Evolutionary conservation across 2,888 invertebrate species (phyloP).

Genomic region (Lissonota sp.): DNA sequence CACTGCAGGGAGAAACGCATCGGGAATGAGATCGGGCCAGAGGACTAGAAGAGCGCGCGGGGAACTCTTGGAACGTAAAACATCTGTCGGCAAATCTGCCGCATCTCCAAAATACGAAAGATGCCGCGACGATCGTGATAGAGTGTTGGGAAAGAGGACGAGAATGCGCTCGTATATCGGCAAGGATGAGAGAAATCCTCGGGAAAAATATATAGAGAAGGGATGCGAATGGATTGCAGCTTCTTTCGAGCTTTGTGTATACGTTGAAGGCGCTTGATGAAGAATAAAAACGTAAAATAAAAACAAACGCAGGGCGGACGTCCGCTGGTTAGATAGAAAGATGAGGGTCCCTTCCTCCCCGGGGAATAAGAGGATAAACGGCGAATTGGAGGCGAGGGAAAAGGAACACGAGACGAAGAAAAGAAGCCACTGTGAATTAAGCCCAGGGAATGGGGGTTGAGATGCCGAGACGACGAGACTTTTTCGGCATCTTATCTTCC

Average conservation of each 20-base stretch:
- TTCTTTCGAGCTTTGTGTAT: conserved; percentile 3
- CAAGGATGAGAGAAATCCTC: conserved; percentile 42
- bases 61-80: conserved; percentile 69
- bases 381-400: conserved; percentile 39
- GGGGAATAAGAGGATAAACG: conserved; percentile 9
- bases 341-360: conserved; percentile 50
- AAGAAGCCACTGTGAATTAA: conserved; percentile 68
- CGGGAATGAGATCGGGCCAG: conserved; percentile 27
- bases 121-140: conserved; percentile 67
- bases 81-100: conserved; percentile 77
- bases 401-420: conserved; percentile 55
- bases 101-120: conserved; percentile 72
- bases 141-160: conserved; percentile 8
- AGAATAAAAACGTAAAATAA: conserved; percentile 22
- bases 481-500: conserved; percentile 39
- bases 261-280: not conserved
- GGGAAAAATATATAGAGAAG: conserved; percentile 45
- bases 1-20: conserved; percentile 8
- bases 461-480: conserved; percentile 57
- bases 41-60: conserved; percentile 20
- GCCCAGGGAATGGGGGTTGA: conserved; percentile 19
- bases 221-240: conserved; percentile 49
- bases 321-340: conserved; percentile 62
- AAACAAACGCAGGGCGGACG: conserved; percentile 62
- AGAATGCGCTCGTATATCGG: conserved; percentile 47